Percentiles rank a stretch among this genome's conserved stretches.
phyloP scores from a whole-genome alignment of 2,888 invertebrate species.

The Furcula furcula region DNA sequence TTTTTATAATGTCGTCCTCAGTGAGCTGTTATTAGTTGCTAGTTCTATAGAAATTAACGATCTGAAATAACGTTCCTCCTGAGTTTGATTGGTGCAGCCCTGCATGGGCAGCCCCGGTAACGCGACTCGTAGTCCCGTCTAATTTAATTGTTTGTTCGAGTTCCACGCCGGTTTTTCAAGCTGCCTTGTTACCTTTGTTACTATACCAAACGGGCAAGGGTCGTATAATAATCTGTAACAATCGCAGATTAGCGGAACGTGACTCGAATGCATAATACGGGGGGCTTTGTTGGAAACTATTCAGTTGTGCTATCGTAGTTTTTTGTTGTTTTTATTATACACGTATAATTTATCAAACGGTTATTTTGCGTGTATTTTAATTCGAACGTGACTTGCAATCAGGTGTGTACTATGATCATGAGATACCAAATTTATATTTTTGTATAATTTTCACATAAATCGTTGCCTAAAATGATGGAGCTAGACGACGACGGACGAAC shows the following conservation, averaged over 20 bases:
- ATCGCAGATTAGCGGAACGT: constrained; percentile 51
- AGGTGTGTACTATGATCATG: too few species aligned
- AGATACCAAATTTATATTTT: too few species aligned
- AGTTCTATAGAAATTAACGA: constrained; percentile 1
- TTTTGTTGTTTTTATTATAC: constrained; percentile 42
- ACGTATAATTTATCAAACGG: constrained; percentile 32
- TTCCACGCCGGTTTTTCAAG: constrained; percentile 38
- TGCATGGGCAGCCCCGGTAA: constrained; percentile 3
- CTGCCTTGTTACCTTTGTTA: constrained; percentile 38
- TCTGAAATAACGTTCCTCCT: constrained; percentile 1
- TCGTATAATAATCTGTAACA: constrained; percentile 54
- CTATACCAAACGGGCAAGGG: constrained; percentile 40
- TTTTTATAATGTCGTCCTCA: too few species aligned
- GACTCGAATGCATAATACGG: constrained; percentile 40
- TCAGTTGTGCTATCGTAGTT: constrained; percentile 32
- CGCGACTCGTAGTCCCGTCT: constrained; percentile 15
- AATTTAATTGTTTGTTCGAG: constrained; percentile 36
- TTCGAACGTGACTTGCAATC: too few species aligned
- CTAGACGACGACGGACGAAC: too few species aligned
- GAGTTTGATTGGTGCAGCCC: constrained; percentile 3
- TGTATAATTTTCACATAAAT: too few species aligned
- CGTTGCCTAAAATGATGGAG: too few species aligned
- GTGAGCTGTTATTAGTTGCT: too few species aligned
- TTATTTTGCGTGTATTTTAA: background rate
- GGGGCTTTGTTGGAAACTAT: constrained; percentile 31